phyloP scores from a whole-genome alignment of 2,888 invertebrate species.

The Drosophila cognata region DNA sequence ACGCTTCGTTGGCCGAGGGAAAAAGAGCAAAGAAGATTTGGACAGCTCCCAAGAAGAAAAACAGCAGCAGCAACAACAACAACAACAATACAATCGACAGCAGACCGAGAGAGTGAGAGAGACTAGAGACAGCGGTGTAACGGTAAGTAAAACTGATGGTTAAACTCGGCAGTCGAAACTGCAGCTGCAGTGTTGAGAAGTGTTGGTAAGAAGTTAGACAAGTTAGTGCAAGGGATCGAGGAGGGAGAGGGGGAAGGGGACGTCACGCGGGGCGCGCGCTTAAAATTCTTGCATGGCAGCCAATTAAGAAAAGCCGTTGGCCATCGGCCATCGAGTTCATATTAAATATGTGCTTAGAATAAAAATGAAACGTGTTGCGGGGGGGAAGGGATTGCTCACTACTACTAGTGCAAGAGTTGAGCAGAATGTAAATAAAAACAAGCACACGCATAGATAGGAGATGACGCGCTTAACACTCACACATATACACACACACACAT shows the following conservation, averaged over 20 bases:
- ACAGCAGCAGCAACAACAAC: constrained; percentile 1
- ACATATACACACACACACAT: constrained; percentile 26
- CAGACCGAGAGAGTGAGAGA: not conserved
- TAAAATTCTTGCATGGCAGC: constrained; percentile 66
- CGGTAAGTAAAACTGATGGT: constrained; percentile 74
- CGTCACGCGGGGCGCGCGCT: constrained; percentile 72
- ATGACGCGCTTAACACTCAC: constrained; percentile 50
- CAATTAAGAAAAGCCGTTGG: constrained; percentile 55
- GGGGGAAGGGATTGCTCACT: not conserved
- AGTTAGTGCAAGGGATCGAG: not conserved
- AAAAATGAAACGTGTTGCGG: constrained; percentile 48
- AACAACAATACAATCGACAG: constrained; percentile 10
- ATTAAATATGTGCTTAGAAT: constrained; percentile 43
- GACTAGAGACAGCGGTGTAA: constrained; percentile 60
- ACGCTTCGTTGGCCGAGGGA: constrained; percentile 69
- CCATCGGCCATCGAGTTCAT: constrained; percentile 47
- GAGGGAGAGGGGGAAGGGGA: constrained; percentile 7
- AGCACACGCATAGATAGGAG: constrained; percentile 49
- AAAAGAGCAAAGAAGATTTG: constrained; percentile 37
- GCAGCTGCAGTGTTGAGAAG: constrained; percentile 23
- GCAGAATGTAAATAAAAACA: constrained; percentile 60
- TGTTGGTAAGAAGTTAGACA: not conserved
- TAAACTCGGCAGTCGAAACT: constrained; percentile 23
- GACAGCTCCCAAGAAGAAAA: constrained; percentile 42
- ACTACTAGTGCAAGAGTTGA: constrained; percentile 27